A percentile compares a stretch with the other conserved stretches of the same genome.
These are phyloP conservation scores for Panurus biarmicus DNA, from an alignment of 2,113 vertebrate species.

Conservation along the genomic window DNA sequence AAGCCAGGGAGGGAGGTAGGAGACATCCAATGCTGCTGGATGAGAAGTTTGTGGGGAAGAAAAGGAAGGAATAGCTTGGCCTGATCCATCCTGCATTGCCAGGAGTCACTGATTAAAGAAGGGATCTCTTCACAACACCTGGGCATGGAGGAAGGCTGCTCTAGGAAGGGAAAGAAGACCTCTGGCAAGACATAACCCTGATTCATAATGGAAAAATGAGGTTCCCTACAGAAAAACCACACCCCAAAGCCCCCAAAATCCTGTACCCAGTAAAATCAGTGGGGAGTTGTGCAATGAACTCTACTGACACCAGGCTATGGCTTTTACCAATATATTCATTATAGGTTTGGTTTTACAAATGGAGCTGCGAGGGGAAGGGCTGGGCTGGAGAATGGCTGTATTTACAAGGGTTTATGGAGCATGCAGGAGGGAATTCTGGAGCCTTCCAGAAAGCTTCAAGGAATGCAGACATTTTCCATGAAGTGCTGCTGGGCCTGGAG, in stretches of 20 bases:
- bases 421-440: neutral
- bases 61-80: neutral
- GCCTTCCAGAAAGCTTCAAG: neutral
- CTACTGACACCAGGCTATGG: conserved; percentile 60
- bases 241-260: neutral
- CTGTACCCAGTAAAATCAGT: conserved; percentile 33
- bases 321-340: conserved; percentile 29
- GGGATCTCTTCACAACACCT: neutral
- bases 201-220: neutral
- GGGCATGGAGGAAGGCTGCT: neutral
- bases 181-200: neutral
- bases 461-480: neutral
- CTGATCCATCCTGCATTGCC: neutral
- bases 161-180: neutral
- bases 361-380: neutral
- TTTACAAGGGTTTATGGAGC: neutral
- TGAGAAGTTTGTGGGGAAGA: neutral
- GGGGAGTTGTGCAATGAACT: conserved; percentile 50
- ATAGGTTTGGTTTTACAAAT: conserved; percentile 15
- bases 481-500: neutral
- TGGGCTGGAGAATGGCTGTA: neutral
- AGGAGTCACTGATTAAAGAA: neutral
- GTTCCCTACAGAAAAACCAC: neutral
- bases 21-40: neutral
- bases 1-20: neutral